Conservation (phyloP, 2,888 invertebrate species). For the Conistra vaccinii region DNA sequence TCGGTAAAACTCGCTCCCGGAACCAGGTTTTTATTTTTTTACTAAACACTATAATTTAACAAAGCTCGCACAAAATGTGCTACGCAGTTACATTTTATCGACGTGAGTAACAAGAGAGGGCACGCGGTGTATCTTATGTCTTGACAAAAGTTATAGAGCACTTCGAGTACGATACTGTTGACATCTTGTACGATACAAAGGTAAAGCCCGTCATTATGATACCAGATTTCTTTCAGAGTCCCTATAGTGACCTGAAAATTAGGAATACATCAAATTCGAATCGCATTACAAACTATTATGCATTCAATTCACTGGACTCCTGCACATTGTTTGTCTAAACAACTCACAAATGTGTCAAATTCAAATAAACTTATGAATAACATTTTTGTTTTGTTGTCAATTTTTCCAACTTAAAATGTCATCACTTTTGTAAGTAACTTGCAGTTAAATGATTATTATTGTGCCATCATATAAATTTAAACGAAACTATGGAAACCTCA, state of each 20-base stretch:
- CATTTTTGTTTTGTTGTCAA: background rate
- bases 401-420: background rate
- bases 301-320: no score
- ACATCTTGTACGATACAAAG: no score
- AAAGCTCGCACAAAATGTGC: no score
- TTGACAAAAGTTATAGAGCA: no score
- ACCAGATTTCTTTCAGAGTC: background rate
- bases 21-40: no score
- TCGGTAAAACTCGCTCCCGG: no score
- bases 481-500: background rate
- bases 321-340: background rate
- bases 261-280: background rate
- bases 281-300: background rate
- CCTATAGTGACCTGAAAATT: background rate
- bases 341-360: background rate
- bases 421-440: background rate
- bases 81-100: background rate
- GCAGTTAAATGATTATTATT: background rate
- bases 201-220: no score
- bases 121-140: background rate
- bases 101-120: background rate
- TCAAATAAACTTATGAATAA: background rate
- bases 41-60: no score
- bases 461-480: background rate
- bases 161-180: no score